Percentiles rank a stretch among this genome's conserved stretches.
phyloP scores from a whole-genome alignment of 2,113 vertebrate genomes.

The Axis porcinus region DNA sequence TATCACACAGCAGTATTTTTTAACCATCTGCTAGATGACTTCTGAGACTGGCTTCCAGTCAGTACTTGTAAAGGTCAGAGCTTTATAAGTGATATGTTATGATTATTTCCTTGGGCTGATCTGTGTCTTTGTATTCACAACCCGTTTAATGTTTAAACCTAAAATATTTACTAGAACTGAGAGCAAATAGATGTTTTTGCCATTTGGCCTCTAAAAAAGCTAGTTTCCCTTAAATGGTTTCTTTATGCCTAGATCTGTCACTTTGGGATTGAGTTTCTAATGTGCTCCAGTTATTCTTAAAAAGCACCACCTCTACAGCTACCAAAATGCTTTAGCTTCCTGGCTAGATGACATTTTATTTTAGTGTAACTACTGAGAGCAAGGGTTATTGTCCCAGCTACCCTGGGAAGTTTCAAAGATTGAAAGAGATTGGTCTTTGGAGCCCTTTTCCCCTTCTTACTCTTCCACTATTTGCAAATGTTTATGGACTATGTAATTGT shows the following conservation, averaged over 20 bases:
- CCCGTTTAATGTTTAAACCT: background rate
- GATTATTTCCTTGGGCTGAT: background rate
- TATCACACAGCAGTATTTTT: background rate
- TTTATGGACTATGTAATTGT: background rate
- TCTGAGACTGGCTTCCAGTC: background rate
- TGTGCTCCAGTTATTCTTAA: background rate
- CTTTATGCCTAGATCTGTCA: background rate
- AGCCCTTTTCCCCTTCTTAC: background rate
- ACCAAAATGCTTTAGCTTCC: background rate
- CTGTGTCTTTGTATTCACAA: constrained; percentile 3
- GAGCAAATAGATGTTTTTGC: background rate
- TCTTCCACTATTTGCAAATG: constrained; percentile 1
- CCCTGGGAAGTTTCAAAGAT: background rate
- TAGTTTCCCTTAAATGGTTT: background rate
- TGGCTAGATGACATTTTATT: background rate
- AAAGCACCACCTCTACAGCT: background rate
- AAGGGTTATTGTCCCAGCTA: background rate
- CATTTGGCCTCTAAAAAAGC: constrained; percentile 7
- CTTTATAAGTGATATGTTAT: background rate
- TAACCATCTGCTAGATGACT: background rate
- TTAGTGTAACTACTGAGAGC: background rate
- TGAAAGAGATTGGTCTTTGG: constrained; percentile 28
- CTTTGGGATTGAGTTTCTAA: background rate
- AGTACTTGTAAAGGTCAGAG: background rate
- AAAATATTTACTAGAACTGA: background rate